Conservation (phyloP, 2,888 invertebrate species). For the Phortica magna region DNA sequence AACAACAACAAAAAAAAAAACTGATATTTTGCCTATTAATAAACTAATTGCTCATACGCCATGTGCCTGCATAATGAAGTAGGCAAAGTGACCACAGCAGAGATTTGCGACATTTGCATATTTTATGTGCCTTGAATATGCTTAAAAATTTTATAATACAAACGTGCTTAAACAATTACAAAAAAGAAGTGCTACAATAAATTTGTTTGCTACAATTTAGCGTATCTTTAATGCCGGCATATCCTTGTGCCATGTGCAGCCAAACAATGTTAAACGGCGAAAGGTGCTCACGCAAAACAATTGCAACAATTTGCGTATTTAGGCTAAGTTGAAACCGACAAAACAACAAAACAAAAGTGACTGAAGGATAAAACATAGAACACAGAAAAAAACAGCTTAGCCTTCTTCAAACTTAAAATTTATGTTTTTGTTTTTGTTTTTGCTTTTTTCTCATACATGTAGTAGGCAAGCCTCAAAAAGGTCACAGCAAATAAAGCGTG, state of each 20-base stretch:
- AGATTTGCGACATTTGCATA: too few relatives aligned
- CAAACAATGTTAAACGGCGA: too few relatives aligned
- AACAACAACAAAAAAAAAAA: too few relatives aligned
- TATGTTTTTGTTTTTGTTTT: background rate
- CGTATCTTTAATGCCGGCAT: too few relatives aligned
- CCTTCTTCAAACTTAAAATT: background rate
- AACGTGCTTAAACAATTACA: too few relatives aligned
- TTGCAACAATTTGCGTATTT: conserved; percentile 52
- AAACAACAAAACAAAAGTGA: conserved; percentile 36
- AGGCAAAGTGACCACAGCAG: too few relatives aligned
- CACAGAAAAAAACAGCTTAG: background rate
- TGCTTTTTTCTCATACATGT: background rate
- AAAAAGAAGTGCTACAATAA: too few relatives aligned
- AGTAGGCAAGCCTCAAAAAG: background rate
- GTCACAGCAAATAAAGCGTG: conserved; percentile 14
- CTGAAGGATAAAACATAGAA: conserved; percentile 40
- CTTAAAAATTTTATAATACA: background rate
- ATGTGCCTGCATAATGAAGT: conserved; percentile 16
- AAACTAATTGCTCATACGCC: conserved; percentile 17
- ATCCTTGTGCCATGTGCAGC: too few relatives aligned
- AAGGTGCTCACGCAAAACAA: conserved; percentile 44
- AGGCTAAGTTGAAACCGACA: conserved; percentile 29
- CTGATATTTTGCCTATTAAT: background rate
- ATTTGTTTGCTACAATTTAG: too few relatives aligned
- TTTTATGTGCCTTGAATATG: background rate